A percentile compares a stretch with the other conserved stretches of the same genome.
Evolutionary conservation across 1,140 invertebrate species (phyloP).

Genomic region (Drepana arcuata): DNA sequence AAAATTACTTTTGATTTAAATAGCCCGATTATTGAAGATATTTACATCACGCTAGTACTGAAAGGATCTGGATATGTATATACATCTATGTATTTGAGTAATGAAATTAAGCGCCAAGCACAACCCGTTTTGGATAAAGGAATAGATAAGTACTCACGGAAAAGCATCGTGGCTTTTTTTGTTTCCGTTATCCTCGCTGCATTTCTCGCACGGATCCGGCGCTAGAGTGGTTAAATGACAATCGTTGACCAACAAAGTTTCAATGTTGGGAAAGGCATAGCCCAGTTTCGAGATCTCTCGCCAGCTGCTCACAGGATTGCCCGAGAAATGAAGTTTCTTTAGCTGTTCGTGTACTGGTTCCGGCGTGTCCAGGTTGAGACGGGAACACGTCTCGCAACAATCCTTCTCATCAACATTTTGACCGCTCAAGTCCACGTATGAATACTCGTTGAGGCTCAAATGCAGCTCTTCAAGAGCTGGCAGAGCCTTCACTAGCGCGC

Average conservation of each 20-base stretch:
- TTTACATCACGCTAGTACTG: too few species aligned
- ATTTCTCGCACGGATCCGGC: constrained; percentile 61
- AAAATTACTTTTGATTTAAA: too few species aligned
- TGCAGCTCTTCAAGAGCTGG: constrained; percentile 91
- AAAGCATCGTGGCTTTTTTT: constrained; percentile 60
- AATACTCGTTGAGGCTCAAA: constrained; percentile 90
- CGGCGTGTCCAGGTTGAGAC: constrained; percentile 73
- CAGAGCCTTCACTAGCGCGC: constrained; percentile 80
- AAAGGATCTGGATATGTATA: too few species aligned
- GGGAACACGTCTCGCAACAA: constrained; percentile 43
- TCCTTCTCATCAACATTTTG: constrained; percentile 43
- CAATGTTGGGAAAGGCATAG: constrained; percentile 85
- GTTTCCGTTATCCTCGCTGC: constrained; percentile 53
- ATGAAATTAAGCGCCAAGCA: too few species aligned
- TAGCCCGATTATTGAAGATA: too few species aligned
- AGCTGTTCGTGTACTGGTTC: constrained; percentile 79
- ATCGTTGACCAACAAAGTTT: constrained; percentile 88
- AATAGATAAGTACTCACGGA: constrained; percentile 49
- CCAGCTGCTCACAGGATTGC: constrained; percentile 88
- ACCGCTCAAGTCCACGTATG: constrained; percentile 75
- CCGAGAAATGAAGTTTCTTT: constrained; percentile 85
- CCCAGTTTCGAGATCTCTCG: constrained; percentile 87
- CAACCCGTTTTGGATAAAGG: too few species aligned
- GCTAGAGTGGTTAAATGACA: constrained; percentile 82
- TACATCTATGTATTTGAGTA: too few species aligned